Percentiles rank a stretch among this genome's conserved stretches.
Conservation (phyloP, 1,140 invertebrate genomes). For the Drosophila pruinosa region DNA sequence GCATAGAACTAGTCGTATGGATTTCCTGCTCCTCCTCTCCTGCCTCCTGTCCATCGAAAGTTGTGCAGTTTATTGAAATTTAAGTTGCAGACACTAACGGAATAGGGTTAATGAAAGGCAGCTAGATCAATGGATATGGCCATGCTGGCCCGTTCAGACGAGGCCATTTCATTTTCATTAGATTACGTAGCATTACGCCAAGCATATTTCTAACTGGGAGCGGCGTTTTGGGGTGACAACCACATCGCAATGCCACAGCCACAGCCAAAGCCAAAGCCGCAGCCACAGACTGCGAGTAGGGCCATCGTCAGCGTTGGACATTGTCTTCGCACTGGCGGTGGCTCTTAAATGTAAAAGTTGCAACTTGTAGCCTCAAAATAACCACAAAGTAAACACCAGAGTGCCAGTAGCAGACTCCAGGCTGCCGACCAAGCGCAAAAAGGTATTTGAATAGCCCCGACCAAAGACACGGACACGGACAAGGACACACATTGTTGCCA, state of each 20-base stretch:
- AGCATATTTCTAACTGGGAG: conserved; percentile 13
- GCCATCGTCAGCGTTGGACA: conserved; percentile 1
- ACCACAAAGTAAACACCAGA: conserved; percentile 78
- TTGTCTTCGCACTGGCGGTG: conserved; percentile 6
- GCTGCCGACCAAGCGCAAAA: conserved; percentile 13
- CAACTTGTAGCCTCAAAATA: conserved; percentile 80
- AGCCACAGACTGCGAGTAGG: background rate
- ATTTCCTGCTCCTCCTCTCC: background rate
- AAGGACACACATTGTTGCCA: conserved; percentile 27
- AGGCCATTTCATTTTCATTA: conserved; percentile 69
- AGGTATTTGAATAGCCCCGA: conserved; percentile 69
- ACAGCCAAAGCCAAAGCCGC: background rate
- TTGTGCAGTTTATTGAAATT: conserved; percentile 56
- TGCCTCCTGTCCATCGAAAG: background rate
- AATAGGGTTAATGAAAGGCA: conserved; percentile 61
- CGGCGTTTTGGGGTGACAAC: background rate
- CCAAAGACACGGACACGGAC: conserved; percentile 39
- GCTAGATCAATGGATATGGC: conserved; percentile 43
- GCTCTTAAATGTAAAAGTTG: conserved; percentile 72
- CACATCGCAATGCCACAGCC: background rate
- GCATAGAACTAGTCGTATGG: conserved; percentile 14
- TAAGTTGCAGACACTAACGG: conserved; percentile 38
- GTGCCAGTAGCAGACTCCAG: conserved; percentile 43
- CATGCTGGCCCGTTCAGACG: background rate
- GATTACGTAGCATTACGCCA: conserved; percentile 47